Percentiles rank a stretch among this genome's conserved stretches.
Conservation (phyloP, 2,113 vertebrate genomes). For the Brachyhypopomus occidentalis region DNA sequence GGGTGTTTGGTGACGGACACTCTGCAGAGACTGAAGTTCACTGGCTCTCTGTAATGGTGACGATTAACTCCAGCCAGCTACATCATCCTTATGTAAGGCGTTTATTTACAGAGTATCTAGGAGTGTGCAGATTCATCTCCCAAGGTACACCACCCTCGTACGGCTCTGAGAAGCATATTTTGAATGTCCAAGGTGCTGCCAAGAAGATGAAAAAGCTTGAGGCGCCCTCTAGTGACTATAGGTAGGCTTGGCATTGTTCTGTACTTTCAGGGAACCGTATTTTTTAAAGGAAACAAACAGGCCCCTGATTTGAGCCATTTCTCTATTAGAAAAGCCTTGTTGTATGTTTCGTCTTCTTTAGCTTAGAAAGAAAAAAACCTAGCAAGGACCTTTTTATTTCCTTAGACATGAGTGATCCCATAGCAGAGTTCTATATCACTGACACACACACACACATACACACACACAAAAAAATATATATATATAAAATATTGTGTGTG, state of each 20-base stretch:
- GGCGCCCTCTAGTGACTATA: constrained; percentile 68
- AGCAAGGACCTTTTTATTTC: not conserved
- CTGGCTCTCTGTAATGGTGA: not conserved
- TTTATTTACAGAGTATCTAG: not conserved
- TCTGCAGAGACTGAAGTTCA: not conserved
- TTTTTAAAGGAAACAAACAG: too few relatives aligned
- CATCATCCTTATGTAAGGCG: not conserved
- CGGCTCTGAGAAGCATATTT: constrained; percentile 21
- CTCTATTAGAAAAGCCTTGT: too few relatives aligned
- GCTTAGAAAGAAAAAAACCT: too few relatives aligned
- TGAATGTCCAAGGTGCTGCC: not conserved
- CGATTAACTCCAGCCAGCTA: not conserved
- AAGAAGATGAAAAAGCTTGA: constrained; percentile 39
- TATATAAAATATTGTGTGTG: too few relatives aligned
- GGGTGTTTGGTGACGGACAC: not conserved
- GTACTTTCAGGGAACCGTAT: not conserved
- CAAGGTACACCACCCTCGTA: constrained; percentile 57
- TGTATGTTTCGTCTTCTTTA: too few relatives aligned
- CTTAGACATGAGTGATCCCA: not conserved
- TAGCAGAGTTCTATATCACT: too few relatives aligned
- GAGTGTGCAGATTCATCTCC: constrained; percentile 8
- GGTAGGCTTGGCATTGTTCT: not conserved
- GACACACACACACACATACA: too few relatives aligned
- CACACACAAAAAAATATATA: too few relatives aligned
- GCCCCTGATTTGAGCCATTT: too few relatives aligned